phyloP scores from a whole-genome alignment of 2,888 invertebrate genomes.

The Cephus runcator region DNA sequence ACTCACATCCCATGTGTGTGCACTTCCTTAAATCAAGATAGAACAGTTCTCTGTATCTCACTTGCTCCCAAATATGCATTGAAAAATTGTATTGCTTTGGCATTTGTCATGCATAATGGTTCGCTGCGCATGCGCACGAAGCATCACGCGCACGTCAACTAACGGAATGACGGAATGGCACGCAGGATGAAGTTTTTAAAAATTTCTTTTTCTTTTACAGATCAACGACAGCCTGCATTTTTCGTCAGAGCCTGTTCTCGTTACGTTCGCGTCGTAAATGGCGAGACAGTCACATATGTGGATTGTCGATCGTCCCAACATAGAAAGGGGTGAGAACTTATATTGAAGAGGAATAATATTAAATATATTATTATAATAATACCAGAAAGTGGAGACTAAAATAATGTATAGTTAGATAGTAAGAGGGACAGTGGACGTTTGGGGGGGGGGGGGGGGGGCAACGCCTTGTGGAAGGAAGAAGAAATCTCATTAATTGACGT shows the following conservation, averaged over 20 bases:
- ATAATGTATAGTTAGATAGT: conserved; percentile 24
- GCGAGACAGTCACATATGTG: conserved; percentile 48
- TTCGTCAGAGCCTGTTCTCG: conserved; percentile 63
- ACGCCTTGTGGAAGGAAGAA: conserved; percentile 1
- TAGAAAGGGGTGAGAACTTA: neutral
- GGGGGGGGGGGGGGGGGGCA: neutral
- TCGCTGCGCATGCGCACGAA: neutral
- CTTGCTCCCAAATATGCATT: neutral
- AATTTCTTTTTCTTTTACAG: conserved; percentile 38
- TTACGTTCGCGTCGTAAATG: conserved; percentile 62
- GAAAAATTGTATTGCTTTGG: neutral
- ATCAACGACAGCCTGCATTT: conserved; percentile 60
- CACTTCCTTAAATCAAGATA: neutral
- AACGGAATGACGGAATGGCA: neutral
- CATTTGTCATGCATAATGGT: neutral
- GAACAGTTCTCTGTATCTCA: too few species aligned
- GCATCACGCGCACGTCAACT: neutral
- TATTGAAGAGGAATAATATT: neutral
- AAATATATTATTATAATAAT: conserved; percentile 1
- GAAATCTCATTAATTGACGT: conserved; percentile 7
- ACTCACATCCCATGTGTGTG: neutral
- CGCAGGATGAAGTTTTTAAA: neutral
- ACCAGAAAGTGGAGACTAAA: neutral
- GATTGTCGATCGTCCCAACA: conserved; percentile 43
- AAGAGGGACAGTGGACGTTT: conserved; percentile 6